Conservation (phyloP, 2,113 vertebrate genomes). For the Crocuta crocuta region DNA sequence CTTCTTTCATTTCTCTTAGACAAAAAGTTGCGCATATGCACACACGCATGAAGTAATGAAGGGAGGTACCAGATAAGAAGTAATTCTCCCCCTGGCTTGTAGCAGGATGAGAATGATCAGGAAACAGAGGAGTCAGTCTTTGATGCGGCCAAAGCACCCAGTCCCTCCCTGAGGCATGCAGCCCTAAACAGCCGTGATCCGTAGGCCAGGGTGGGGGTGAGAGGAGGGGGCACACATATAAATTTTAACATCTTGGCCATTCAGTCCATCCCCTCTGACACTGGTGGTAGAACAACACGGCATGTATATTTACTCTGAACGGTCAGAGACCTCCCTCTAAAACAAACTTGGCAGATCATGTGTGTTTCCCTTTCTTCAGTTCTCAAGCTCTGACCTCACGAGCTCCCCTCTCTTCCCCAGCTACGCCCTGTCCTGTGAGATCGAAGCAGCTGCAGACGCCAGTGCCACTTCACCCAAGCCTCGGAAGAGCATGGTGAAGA, state of each 20-base stretch:
- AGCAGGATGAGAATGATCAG: neutral
- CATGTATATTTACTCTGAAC: neutral
- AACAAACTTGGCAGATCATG: fast-evolving
- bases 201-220: fast-evolving
- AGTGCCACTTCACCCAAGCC: constrained; percentile 92
- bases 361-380: neutral
- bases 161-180: fast-evolving
- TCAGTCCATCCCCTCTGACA: neutral
- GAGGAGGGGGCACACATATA: fast-evolving
- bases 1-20: neutral
- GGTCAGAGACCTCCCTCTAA: neutral
- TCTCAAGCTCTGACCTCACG: neutral
- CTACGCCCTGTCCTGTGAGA: constrained; percentile 92
- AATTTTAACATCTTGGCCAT: neutral
- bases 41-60: fast-evolving
- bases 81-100: neutral
- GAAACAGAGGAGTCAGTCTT: neutral
- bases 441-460: constrained; percentile 91
- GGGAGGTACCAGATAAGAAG: neutral
- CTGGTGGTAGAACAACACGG: neutral
- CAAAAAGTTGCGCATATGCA: neutral
- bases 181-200: neutral
- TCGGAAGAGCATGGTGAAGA: constrained; percentile 97
- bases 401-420: constrained; percentile 83
- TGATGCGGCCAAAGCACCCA: too few species aligned